Evolutionary conservation across 2,113 vertebrate species (phyloP), one percentile per base, ranked within the genome.

Genomic region (Nesospiza acunhae): DNA sequence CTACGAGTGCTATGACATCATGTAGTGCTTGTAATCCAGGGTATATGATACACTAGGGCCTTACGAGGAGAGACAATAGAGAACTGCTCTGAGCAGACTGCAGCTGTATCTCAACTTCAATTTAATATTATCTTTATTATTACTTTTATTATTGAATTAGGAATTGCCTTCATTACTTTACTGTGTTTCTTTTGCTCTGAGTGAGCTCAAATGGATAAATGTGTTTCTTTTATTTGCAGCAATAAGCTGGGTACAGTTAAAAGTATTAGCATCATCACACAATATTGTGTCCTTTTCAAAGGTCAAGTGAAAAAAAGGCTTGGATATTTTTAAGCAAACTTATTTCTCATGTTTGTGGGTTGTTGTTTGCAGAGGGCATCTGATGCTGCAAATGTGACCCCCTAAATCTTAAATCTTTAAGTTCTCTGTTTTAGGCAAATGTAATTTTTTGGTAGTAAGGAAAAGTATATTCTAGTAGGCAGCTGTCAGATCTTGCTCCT

Each of bases 81-180:
- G 12, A 67, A 39, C 20, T 33, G 4, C 17, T 87, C 44, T 59
- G 42, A 69, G 17, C 42, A 70, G 22, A 55, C 28, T 84, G 62
- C 28, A 67, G 56, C 88, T 85, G 47, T 67, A 55, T 50, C 69
- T 94, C 83, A 79, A 11, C 22, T 90, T 90, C 56, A 49, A 56
- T 82, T 74, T 82, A 82, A 58, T 95, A 82, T 69, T 74, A 62
- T 58, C 24, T 69, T 49, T 82, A 53, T 62, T 90, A 62, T 76
- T 49, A 62, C 63, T 60, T 74, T 80, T 58, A 60, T 84, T 60
- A 77, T 41, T 84, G 37, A 69, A 89, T 84, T 91, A 50, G 52
- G 69, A 81, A 58, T 84, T 87, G 31, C 9, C 55, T 96, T 84
- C 52, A 46, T 72, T 78, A 60, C 49, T 92, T 31, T 74, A 19